Percentiles rank a stretch among this genome's conserved stretches.
Evolutionary conservation across 2,797 vertebrate genomes (phyloP).

Genomic region (Enteromius argenteus): DNA sequence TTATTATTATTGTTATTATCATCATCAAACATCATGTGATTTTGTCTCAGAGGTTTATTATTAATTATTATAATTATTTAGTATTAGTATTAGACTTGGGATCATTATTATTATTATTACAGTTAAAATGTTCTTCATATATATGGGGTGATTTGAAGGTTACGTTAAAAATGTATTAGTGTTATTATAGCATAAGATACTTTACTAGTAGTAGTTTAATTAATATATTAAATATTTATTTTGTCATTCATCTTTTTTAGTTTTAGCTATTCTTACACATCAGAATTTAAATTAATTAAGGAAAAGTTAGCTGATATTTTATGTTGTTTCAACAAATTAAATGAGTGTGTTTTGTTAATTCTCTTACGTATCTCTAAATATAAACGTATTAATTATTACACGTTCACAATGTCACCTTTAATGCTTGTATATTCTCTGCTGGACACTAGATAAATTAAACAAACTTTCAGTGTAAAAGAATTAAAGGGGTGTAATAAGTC

Average conservation of each 20-base stretch:
- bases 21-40: too few species aligned
- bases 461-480: not conserved
- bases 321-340: too few species aligned
- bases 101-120: not conserved
- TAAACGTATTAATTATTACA: not conserved
- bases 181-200: not conserved
- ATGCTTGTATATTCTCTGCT: not conserved
- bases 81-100: too few species aligned
- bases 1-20: not conserved
- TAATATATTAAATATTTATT: not conserved
- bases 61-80: too few species aligned
- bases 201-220: not conserved
- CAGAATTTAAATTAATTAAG: not conserved
- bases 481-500: not conserved
- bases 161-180: not conserved
- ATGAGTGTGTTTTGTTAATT: too few species aligned
- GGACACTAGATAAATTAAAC: not conserved
- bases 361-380: not conserved
- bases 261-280: not conserved
- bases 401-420: not conserved
- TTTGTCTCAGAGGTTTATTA: too few species aligned
- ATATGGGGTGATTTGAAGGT: not conserved
- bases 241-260: not conserved
- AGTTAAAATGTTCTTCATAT: too few species aligned
- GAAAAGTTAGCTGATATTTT: not conserved